Percentiles rank a stretch among this genome's conserved stretches.
Conservation (phyloP, 1,140 invertebrate genomes). For the Aleiodes sp. region DNA sequence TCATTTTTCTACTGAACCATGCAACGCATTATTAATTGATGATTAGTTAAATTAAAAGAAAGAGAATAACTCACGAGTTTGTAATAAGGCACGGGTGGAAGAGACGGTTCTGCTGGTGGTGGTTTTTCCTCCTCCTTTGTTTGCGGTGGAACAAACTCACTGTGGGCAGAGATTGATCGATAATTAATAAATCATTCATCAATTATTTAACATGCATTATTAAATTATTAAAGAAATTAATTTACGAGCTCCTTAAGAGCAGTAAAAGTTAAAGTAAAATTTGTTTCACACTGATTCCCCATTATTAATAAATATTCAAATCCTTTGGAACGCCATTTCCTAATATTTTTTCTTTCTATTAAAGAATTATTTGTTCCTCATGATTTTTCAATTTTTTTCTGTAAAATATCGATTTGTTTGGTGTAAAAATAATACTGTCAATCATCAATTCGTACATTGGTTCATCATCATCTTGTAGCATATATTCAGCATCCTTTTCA, state of each 20-base stretch:
- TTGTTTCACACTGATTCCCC: too few relatives aligned
- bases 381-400: constrained; percentile 11
- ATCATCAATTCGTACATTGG: constrained; percentile 56
- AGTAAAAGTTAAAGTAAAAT: too few relatives aligned
- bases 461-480: constrained; percentile 58
- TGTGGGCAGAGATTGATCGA: constrained; percentile 52
- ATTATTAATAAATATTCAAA: too few relatives aligned
- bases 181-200: neutral
- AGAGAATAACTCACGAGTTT: constrained; percentile 54
- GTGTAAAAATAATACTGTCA: constrained; percentile 24
- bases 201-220: neutral
- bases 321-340: too few relatives aligned
- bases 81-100: constrained; percentile 60
- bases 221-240: neutral
- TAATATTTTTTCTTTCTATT: too few relatives aligned
- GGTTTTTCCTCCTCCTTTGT: constrained; percentile 57
- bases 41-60: neutral
- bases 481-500: constrained; percentile 59
- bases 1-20: too few relatives aligned
- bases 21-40: too few relatives aligned
- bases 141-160: constrained; percentile 62
- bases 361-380: neutral
- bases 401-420: constrained; percentile 21
- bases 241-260: too few relatives aligned
- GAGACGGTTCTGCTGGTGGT: constrained; percentile 33